Base-by-base conservation (phyloP, 1,140 invertebrate genomes). In the Hyphantria cunea region DNA sequence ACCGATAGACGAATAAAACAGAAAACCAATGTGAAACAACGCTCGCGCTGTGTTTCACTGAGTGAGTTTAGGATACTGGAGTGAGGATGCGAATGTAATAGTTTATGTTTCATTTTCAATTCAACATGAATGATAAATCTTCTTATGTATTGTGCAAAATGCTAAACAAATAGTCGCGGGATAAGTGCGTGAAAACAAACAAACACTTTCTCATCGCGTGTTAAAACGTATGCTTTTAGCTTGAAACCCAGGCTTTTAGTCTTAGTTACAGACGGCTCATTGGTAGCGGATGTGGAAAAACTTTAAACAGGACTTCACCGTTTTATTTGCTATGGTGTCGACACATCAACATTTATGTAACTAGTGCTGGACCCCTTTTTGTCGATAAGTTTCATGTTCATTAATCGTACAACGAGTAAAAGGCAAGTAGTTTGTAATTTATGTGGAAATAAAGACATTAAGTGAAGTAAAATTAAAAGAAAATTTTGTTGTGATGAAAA, bases 291-390 rank as follows among this genome's bases (percentile, higher is more conserved):
- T 68, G 63, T 69, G 66, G 68, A 75, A 79, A 77, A 81, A 66
- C 67, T 70, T 61, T 56, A 74, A 60, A 69, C 63, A 14, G 15
- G 62, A 56, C 56, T 66, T 50, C 76, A 76, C 77, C 72, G 73
- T 78, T 76, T 78, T 74, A 80, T 78, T 78, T 76, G 70, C 64
- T 62, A 55, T 39, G 37, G 2, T n/a, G 9, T n/a, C 37, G 54
- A 64, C 68, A 69, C 68, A 64, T 69, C 65, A 52, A 54, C 55
- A 58, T 69, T 68, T 68, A 61, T 66, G 6, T 25, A 10, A 25
- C 42, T 63, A 63, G 60, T 63, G 60, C 54, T 63, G 59, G 5
- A 25, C 17, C 34, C 59, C 34, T 33, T 45, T 42, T 58, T 55
- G 25, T 42, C 62, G 47, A 64, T 52, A 58, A 45, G 31, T 55